phyloP scores from a whole-genome alignment of 2,113 vertebrate species.

The Chaetorhynchus papuensis region DNA sequence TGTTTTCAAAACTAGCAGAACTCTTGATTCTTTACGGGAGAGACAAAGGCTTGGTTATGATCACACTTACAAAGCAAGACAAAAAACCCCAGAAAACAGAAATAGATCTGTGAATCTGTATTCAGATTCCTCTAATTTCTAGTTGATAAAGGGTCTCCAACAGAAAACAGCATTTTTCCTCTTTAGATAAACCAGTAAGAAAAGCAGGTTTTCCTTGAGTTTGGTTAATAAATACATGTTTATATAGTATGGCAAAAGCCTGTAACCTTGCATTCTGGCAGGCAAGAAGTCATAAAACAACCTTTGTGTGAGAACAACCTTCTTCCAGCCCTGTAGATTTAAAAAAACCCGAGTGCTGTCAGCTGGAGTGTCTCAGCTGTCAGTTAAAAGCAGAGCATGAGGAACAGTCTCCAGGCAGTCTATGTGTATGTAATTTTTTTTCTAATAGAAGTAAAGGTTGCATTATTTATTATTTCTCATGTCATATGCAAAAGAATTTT shows the following conservation, averaged over 20 bases:
- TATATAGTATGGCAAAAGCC: neutral
- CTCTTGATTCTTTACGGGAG: neutral
- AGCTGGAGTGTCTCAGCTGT: conserved; percentile 43
- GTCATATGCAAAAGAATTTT: neutral
- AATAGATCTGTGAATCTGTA: neutral
- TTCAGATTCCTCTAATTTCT: neutral
- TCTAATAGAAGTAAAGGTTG: neutral
- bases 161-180: neutral
- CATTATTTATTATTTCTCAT: conserved; percentile 25
- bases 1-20: neutral
- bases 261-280: neutral
- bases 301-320: neutral
- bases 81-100: fast-evolving
- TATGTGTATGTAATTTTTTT: neutral
- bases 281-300: neutral
- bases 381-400: conserved; percentile 27
- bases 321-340: neutral
- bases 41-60: neutral
- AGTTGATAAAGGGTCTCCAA: neutral
- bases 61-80: neutral
- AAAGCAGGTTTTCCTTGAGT: neutral
- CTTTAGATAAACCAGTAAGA: neutral
- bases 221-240: neutral
- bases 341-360: neutral
- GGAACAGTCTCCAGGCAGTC: conserved; percentile 30